Evolutionary conservation across 2,888 invertebrate genomes (phyloP), one percentile per base, ranked within the genome.

Genomic region (Drosophila pullipes): DNA sequence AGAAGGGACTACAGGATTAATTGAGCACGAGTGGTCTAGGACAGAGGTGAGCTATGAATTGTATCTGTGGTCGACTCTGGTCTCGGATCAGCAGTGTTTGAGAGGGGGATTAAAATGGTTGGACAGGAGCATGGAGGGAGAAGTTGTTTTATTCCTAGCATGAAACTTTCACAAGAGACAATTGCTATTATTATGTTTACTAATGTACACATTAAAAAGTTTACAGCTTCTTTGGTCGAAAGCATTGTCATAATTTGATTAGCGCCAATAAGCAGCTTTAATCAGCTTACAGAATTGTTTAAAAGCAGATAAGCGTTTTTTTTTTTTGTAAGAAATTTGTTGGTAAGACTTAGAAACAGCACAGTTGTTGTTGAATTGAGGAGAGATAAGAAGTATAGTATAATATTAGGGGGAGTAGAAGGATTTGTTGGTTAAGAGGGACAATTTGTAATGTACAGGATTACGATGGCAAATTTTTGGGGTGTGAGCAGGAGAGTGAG

Each of bases 181-280:
- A 47, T 47, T 16, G 16, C 47, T 4, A 41, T 66, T 67, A 52
- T 53, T 44, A 47, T 52, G 25, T 11, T 37, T 35, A 9, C 22
- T 13, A 35, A 37, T 30, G n/a, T 4, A 22, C 31, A 6, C 54
- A 60, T 16, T 44, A 25, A 49, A 37, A 57, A 59, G 49, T 70
- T 78, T 78, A 16, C 58, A 55, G 64, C 54, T 68, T 72, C 62
- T 28, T 64, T 66, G 28, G 50, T 61, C 39, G 25, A 69, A 53
- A 28, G 31, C 81, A 76, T 55, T 75, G 61, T 11, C 31, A 35
- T 35, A 16, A 35, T 35, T 35, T 37, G 37, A 37, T 37, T 18
- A 37, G 37, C 37, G 18, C 1, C 10, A 41, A 11, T n/a, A 41
- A 41, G n/a, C 16, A 5, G 13, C 3, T 35, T 16, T 16, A 16